Evolutionary conservation across 2,888 invertebrate genomes (phyloP), one percentile per base, ranked within the genome.

Genomic region (Lasioglossum leucozonium): DNA sequence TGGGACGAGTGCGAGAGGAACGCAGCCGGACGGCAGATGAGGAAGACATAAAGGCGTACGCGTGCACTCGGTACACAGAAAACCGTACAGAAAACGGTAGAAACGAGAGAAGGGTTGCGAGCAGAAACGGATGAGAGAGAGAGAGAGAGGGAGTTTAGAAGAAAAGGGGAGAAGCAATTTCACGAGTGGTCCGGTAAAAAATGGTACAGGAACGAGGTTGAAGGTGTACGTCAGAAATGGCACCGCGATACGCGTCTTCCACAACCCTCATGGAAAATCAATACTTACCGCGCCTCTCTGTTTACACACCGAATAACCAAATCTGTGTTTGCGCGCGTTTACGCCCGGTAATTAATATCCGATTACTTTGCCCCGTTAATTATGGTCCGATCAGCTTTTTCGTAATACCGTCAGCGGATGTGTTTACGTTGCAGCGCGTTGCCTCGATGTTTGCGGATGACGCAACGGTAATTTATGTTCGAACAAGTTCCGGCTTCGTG

Each of bases 161-260:
- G 69, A 73, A 78, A 65, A 22, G 51, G 26, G 73, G 62, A 22
- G 73, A 77, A 82, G 78, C 71, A 74, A 85, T 82, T 79, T 69
- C 67, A 37, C 72, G 67, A 76, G 65, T 67, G 82, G 40, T 16
- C 55, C 40, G n/a, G 58, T 34, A 30, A 72, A 81, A 55, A n/a
- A 72, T 18, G n/a, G 16, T 30, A 65, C 11, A 44, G 47, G 30
- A 47, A 74, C 34, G 47, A 37, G 42, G 40, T 26, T 44, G 26
- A 37, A 26, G 18, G n/a, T 6, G 1, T 6, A 26, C 10, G 34
- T 40, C 47, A 37, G 26, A 67, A 58, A 40, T 37, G 8, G 16
- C 37, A 13, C 42, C 8, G 13, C 51, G 34, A 37, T 4, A 5
- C 40, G 51, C 47, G 37, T 65, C 62, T 42, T 37, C 11, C 22